Conservation (phyloP, 92 coral and sea anemone genomes). For the Bergia sp. region DNA sequence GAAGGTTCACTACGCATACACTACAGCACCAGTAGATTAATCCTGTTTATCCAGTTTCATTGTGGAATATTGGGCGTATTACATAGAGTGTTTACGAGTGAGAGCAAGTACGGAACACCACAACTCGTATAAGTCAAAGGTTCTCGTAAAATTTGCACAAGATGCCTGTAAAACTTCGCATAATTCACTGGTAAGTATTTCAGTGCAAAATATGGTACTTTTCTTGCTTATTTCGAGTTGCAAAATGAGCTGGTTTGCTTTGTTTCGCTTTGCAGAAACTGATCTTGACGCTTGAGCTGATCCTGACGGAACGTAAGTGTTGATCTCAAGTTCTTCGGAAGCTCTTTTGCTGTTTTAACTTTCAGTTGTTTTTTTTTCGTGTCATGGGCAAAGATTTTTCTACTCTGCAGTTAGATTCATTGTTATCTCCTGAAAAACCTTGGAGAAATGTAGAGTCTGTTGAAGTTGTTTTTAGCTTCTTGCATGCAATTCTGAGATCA, state of each 20-base stretch:
- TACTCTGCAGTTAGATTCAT: not conserved
- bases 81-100: not conserved
- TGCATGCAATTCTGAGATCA: not conserved
- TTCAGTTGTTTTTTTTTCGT: not conserved
- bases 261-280: not conserved
- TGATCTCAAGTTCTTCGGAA: not conserved
- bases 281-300: slow-evolving; percentile 22
- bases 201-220: not conserved
- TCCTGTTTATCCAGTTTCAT: too few species aligned
- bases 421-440: not conserved
- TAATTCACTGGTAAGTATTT: slow-evolving; percentile 6
- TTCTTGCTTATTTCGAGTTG: not conserved
- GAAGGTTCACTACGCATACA: too few species aligned
- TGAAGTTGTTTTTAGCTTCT: not conserved
- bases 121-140: not conserved
- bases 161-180: slow-evolving; percentile 16
- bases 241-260: too few species aligned
- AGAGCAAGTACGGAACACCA: not conserved
- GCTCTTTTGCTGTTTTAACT: not conserved
- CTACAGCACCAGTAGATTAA: too few species aligned
- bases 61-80: too few species aligned
- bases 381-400: not conserved
- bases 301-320: slow-evolving; percentile 12
- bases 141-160: not conserved
- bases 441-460: not conserved